Evolutionary conservation across 2,797 vertebrate species (phyloP).

Genomic region (Rhinella marina): DNA sequence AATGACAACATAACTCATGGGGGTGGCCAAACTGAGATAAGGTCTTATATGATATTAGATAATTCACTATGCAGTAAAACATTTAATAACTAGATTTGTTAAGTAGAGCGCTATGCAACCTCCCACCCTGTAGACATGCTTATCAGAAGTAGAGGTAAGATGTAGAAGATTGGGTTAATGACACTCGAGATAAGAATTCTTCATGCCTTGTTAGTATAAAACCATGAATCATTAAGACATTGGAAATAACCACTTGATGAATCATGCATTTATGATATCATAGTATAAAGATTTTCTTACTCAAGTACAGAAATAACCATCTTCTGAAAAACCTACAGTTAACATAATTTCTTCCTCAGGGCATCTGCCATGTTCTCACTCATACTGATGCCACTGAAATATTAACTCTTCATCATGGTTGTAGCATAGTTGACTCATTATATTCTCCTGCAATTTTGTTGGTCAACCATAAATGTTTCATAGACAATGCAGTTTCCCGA

Average conservation of each 20-base stretch:
- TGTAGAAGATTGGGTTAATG: not conserved
- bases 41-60: not conserved
- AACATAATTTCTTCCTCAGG: not conserved
- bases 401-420: not conserved
- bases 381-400: not conserved
- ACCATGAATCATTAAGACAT: slow-evolving; percentile 26
- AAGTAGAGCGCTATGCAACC: not conserved
- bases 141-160: not conserved
- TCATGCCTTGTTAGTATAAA: slow-evolving; percentile 12
- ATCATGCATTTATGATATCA: slow-evolving; percentile 20
- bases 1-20: too few species aligned
- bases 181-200: not conserved
- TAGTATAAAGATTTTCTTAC: slow-evolving; percentile 6
- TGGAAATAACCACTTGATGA: slow-evolving; percentile 29
- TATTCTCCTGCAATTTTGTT: not conserved
- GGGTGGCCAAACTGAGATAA: too few species aligned
- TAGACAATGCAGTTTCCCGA: too few species aligned
- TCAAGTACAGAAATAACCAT: slow-evolving; percentile 30
- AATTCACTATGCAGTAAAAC: not conserved
- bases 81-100: not conserved
- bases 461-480: not conserved
- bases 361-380: not conserved
- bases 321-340: slow-evolving; percentile 7
- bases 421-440: not conserved
- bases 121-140: not conserved